phyloP scores from a whole-genome alignment of 2,113 vertebrate species.

The Pluvialis apricaria region DNA sequence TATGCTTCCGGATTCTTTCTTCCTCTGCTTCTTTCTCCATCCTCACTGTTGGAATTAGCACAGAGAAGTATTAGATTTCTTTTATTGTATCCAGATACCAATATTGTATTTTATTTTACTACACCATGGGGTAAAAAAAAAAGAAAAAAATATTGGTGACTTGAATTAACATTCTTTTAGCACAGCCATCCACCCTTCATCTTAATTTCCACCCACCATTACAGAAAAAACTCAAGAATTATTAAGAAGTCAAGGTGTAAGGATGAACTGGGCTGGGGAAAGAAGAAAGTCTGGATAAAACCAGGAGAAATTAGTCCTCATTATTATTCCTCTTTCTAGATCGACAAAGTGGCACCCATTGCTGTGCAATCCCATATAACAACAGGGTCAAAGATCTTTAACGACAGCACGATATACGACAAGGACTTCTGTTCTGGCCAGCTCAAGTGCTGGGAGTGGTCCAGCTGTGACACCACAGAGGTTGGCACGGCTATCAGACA shows the following conservation, averaged over 20 bases:
- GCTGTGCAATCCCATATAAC: background rate
- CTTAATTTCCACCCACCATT: background rate
- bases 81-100: background rate
- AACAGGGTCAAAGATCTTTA: background rate
- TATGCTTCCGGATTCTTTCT: constrained; percentile 87
- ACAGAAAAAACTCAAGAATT: background rate
- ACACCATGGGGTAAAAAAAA: background rate
- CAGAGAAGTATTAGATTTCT: background rate
- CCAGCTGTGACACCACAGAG: background rate
- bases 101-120: background rate
- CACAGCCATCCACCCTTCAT: background rate
- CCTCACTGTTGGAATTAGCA: constrained; percentile 75
- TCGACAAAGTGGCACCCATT: background rate
- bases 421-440: background rate
- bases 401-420: background rate
- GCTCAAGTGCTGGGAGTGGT: fast-evolving
- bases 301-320: background rate
- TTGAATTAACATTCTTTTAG: background rate
- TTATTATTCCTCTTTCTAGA: background rate
- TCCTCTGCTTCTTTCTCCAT: constrained; percentile 93
- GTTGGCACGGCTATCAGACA: background rate
- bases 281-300: background rate
- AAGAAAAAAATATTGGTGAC: background rate
- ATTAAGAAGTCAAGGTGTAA: background rate
- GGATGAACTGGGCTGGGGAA: background rate